phyloP scores from a whole-genome alignment of 2,113 vertebrate species.

The Equus quagga region DNA sequence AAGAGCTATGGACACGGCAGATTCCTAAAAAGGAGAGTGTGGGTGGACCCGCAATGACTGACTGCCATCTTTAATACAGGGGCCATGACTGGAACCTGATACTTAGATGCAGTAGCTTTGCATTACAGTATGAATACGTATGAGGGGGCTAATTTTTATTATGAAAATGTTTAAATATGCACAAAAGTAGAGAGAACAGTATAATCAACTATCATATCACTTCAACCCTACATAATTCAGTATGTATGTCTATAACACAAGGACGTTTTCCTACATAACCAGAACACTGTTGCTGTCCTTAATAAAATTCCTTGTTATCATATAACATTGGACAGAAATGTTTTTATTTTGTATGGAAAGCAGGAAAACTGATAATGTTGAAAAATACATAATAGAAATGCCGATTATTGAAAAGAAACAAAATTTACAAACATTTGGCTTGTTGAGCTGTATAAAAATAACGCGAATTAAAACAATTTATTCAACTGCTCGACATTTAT shows the following conservation, averaged over 20 bases:
- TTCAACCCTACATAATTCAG: not conserved
- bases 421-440: not conserved
- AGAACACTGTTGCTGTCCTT: not conserved
- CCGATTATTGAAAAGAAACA: not conserved
- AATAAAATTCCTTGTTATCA: not conserved
- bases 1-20: not conserved
- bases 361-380: not conserved
- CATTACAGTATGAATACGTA: not conserved
- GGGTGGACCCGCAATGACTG: no score
- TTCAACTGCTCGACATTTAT: not conserved
- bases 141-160: not conserved
- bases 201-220: not conserved
- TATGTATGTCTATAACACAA: not conserved
- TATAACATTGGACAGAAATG: not conserved
- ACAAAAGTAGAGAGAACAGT: not conserved
- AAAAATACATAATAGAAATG: not conserved
- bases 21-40: not conserved
- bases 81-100: no score
- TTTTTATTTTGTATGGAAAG: not conserved
- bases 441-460: slow-evolving; percentile 18
- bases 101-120: not conserved
- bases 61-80: not conserved
- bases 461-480: not conserved
- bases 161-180: not conserved
- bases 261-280: not conserved